Base-by-base conservation (phyloP, 2,888 invertebrate genomes). In the Pasiphila rectangulata region DNA sequence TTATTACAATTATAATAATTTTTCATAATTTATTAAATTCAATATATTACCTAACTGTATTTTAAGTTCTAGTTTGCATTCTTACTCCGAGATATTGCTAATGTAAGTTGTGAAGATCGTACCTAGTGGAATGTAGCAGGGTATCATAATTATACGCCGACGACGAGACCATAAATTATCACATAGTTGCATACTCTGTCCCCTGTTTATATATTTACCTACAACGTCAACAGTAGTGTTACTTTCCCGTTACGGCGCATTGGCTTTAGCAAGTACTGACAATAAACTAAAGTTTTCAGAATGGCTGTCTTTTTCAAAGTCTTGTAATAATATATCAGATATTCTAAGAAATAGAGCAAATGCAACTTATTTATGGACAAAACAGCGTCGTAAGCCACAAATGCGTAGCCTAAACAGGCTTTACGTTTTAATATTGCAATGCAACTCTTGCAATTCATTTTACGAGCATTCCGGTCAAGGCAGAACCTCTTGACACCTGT, bases 401-500 rank as follows among this genome's bases (percentile, higher is more conserved):
- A 40, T 35, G 25, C 23, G 25, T 34, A 30, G 13, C 5, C 21
- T 39, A 16, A 13, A 37, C 29, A 19, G 16, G 13, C 16, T 25
- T 30, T 34, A 29, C 35, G 39, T 36, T 36, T 19, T 10, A 41
- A 27, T 37, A 20, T 40, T 37, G 35, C 10, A 40, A 37, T 37
- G 35, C 10, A 40, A 37, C n/a, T 46, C 23, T 37, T 30, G 30
- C 39, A 46, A 45, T 43, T 40, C 43, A 45, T 43, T 41, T 38
- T 35, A 42, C 44, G 48, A 39, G 49, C 43, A 45, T 47, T 29
- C 46, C 47, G 40, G 50, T 42, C 52, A 50, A 44, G 51, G 51
- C 46, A 40, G 25, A 38, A 51, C 53, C 55, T 57, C 48, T 57
- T 54, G 51, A 41, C 52, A 57, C 57, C 45, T 55, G 57, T 57